Conservation (phyloP, 2,113 vertebrate genomes). For the Ochotona curzoniae region DNA sequence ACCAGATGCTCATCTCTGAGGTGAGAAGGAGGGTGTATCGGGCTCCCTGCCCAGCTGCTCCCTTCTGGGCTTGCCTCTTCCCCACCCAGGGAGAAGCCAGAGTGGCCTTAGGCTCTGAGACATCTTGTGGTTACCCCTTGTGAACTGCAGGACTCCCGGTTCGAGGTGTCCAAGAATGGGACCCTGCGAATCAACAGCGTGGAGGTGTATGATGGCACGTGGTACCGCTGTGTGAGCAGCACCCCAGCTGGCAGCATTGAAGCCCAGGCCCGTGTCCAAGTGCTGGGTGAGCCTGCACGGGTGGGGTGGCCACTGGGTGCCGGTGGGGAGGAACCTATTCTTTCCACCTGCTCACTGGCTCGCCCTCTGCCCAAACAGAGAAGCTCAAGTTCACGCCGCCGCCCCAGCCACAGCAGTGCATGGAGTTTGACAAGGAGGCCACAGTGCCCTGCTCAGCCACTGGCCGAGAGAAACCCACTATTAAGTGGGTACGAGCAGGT, state of each 20-base stretch:
- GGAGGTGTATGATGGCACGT: slow-evolving; percentile 94
- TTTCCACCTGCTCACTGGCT: neutral
- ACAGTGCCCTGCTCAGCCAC: slow-evolving; percentile 95
- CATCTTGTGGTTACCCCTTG: accelerated
- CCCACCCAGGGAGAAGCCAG: neutral
- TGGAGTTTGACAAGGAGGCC: slow-evolving; percentile 95
- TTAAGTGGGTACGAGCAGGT: slow-evolving; percentile 97
- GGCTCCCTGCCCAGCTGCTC: accelerated
- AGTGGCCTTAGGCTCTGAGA: neutral
- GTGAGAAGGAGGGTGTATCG: slow-evolving; percentile 81
- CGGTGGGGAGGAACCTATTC: neutral
- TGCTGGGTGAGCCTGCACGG: slow-evolving; percentile 88
- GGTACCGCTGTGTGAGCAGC: slow-evolving; percentile 93
- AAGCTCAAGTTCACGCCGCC: slow-evolving; percentile 97
- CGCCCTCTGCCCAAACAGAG: slow-evolving; percentile 86
- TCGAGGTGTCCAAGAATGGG: slow-evolving; percentile 93
- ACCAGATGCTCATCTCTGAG: slow-evolving; percentile 90
- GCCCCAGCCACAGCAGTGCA: slow-evolving; percentile 93
- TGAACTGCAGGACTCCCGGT: slow-evolving; percentile 90
- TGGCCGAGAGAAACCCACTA: slow-evolving; percentile 91
- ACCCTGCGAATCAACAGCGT: slow-evolving; percentile 95
- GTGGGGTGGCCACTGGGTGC: accelerated
- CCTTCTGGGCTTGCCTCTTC: neutral
- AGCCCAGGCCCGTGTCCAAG: slow-evolving; percentile 90
- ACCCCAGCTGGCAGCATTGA: slow-evolving; percentile 89